Evolutionary conservation across 2,113 vertebrate genomes (phyloP), one percentile per base, ranked within the genome.

Genomic region (Choloepus hoffmanni): DNA sequence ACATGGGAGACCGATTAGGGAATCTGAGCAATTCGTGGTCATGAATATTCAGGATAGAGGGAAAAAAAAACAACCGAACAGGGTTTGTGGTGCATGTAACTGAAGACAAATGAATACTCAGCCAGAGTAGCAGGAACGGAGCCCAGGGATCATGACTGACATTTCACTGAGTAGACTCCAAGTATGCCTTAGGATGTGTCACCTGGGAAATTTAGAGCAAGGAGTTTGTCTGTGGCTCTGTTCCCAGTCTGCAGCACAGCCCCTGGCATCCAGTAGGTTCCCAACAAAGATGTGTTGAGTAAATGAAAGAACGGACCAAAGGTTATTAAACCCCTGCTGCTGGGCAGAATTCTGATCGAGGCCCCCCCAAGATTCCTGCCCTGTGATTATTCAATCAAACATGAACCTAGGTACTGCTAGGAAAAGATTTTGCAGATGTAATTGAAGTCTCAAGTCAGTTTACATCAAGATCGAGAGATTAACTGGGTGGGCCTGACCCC

Each of bases 1-100:
- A 14, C 65, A 21, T 1, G 24, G 93, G 81, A 81, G 82, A 90
- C 84, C 72, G 83, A 92, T 88, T 58, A 82, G 68, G 33, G 14
- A 88, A n/a, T 94, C 70, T 33, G 65, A 78, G n/a, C 53, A 26
- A 26, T 83, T 67, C 5, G 0, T 79, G 83, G 72, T 85, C 68
- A 89, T 97, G 93, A 96, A 94, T 94, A 96, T 82, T 85, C 95
- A 94, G 62, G 30, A 7, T 1, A 65, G 33, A 87, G 40, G 48
- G 40, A 50, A 86, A 93, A 95, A 45, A 4, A 45, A 45, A 45
- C 43, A 45, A 45, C 81, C 40, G 73, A 92, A 86, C 60, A 77
- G 77, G 72, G 74, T 62, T 68, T 76, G 68, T 91, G 63, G 74
- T 55, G 62, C 40, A 15, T 83, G 63, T 28, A 90, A 90, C 84